phyloP scores from a whole-genome alignment of 2,113 vertebrate genomes.

The Callaeas wilsoni region DNA sequence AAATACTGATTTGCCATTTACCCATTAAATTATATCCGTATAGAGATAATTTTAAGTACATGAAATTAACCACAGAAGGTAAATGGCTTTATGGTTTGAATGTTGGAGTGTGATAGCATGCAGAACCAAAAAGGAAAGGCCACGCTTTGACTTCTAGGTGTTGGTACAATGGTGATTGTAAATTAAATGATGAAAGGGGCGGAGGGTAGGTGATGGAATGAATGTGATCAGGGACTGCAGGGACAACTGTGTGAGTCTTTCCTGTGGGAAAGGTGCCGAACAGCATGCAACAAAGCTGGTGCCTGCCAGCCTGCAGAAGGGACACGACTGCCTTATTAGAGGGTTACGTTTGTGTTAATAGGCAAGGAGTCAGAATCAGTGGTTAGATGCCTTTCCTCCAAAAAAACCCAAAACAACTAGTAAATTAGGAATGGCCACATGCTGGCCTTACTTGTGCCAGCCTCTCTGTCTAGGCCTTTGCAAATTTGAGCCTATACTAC shows the following conservation, averaged over 20 bases:
- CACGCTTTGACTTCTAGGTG: neutral
- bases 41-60: neutral
- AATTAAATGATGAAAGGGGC: neutral
- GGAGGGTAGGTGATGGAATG: neutral
- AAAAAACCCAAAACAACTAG: neutral
- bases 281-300: neutral
- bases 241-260: neutral
- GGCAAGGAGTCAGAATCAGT: neutral
- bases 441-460: neutral
- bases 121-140: neutral
- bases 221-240: neutral
- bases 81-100: neutral
- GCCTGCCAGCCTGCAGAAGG: neutral
- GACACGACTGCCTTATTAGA: fast-evolving
- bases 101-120: neutral
- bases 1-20: neutral
- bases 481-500: neutral
- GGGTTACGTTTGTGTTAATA: neutral
- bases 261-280: neutral
- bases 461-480: neutral
- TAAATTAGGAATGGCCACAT: neutral
- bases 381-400: neutral
- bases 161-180: neutral
- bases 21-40: neutral
- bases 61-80: neutral